Evolutionary conservation across 1,140 invertebrate species (phyloP).

Genomic region (Armadillidium nasatum): DNA sequence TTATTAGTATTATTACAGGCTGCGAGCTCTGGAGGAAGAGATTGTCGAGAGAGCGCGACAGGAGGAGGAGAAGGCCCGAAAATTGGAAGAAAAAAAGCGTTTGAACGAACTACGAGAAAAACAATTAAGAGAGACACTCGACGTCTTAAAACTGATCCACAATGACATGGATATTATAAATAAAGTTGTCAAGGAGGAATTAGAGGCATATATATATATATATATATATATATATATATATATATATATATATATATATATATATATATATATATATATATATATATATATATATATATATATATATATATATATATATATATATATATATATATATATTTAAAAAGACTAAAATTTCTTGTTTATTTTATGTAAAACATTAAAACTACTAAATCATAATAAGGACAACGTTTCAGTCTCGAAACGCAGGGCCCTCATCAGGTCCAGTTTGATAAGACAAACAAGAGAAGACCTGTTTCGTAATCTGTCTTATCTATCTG

Average conservation of each 20-base stretch:
- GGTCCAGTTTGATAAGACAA: too few relatives aligned
- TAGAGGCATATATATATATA: not conserved
- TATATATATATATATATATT: too few relatives aligned
- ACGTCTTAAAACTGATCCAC: not conserved
- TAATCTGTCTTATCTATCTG: too few relatives aligned
- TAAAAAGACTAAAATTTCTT: too few relatives aligned
- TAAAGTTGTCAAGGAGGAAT: not conserved
- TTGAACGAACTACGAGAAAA: not conserved
- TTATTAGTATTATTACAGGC: too few relatives aligned
- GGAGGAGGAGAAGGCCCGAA: not conserved
- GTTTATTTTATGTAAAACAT: too few relatives aligned
- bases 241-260: not conserved
- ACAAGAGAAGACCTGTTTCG: too few relatives aligned
- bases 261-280: not conserved
- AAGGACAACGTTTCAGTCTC: too few relatives aligned
- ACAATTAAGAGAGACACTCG: not conserved
- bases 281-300: not conserved
- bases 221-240: not conserved
- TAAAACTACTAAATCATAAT: too few relatives aligned
- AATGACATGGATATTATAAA: not conserved
- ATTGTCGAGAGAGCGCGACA: too few relatives aligned
- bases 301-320: too few relatives aligned
- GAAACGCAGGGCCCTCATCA: too few relatives aligned
- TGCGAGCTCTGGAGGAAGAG: not conserved
- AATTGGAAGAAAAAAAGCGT: not conserved